Conservation (phyloP, 2,797 vertebrate species). For the Pyrocephalus nanus region DNA sequence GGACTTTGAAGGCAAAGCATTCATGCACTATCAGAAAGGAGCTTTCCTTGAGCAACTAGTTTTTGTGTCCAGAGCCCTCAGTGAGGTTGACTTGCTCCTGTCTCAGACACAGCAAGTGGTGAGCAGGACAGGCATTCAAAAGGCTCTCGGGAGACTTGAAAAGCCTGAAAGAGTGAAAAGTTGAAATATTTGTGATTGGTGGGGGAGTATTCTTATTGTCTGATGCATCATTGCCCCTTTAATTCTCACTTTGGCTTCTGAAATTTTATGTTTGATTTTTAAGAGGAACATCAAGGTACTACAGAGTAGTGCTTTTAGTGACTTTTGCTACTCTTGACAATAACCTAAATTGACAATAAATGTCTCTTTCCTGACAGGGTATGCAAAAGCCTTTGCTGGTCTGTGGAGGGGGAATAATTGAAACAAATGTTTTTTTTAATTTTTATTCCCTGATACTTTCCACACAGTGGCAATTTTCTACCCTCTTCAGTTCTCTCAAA, state of each 20-base stretch:
- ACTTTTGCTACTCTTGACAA: not conserved
- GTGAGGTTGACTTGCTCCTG: not conserved
- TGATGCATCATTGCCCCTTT: not conserved
- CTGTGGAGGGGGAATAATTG: not conserved
- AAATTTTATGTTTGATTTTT: not conserved
- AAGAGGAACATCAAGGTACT: not conserved
- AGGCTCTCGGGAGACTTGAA: not conserved
- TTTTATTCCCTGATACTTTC: not conserved
- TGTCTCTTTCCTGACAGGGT: not conserved
- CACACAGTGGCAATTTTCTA: not conserved
- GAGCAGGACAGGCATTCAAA: not conserved
- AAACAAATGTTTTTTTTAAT: not conserved
- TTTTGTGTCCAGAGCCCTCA: not conserved
- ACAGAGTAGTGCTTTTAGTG: not conserved
- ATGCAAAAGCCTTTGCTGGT: not conserved
- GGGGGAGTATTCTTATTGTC: not conserved
- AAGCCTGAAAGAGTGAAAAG: slow-evolving; percentile 21
- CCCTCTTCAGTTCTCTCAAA: not conserved
- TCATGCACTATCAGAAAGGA: not conserved
- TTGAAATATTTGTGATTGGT: not conserved
- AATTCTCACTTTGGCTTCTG: not conserved
- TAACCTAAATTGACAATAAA: not conserved
- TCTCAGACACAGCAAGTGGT: not conserved
- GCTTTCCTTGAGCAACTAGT: not conserved
- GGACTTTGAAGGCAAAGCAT: not conserved